These are phyloP conservation scores for Caenorhabditis sp. DNA, from an alignment of 2,888 invertebrate species.

Conservation along the genomic window DNA sequence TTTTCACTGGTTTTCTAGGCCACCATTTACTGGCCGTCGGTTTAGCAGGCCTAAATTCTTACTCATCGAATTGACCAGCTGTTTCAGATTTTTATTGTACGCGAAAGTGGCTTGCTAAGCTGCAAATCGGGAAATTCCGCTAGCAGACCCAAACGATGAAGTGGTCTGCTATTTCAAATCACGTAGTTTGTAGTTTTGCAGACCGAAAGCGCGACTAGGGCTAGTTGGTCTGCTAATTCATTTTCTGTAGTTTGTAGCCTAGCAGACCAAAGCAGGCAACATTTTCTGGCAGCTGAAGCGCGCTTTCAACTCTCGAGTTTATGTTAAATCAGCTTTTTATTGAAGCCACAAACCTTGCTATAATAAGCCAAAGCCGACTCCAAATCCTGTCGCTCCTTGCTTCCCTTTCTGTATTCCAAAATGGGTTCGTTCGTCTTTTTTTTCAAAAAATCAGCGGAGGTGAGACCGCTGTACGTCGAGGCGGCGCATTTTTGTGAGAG, in stretches of 20 bases:
- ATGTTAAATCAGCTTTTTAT: no score
- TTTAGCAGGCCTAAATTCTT: background rate
- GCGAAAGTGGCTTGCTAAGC: no score
- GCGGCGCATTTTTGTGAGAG: constrained; percentile 40
- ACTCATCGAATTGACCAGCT: no score
- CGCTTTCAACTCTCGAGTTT: no score
- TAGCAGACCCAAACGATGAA: no score
- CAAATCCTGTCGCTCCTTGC: constrained; percentile 88
- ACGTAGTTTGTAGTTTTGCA: background rate
- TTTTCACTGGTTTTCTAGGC: constrained; percentile 28
- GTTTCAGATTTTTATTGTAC: no score
- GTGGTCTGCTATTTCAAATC: background rate
- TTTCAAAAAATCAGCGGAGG: constrained; percentile 83
- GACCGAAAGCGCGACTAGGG: background rate
- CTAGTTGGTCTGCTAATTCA: no score
- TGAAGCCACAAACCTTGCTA: constrained; percentile 48
- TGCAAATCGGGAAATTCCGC: no score
- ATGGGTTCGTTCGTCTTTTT: constrained; percentile 85
- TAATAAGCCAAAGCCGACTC: constrained; percentile 69
- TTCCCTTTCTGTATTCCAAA: constrained; percentile 89
- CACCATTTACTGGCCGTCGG: background rate
- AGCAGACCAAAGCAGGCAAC: no score
- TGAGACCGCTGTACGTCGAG: constrained; percentile 78
- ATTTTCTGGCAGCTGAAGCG: no score
- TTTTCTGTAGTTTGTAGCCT: no score